Evolutionary conservation across 2,888 invertebrate genomes (phyloP), one percentile per base, ranked within the genome.

Genomic region (Heliconius hortense): DNA sequence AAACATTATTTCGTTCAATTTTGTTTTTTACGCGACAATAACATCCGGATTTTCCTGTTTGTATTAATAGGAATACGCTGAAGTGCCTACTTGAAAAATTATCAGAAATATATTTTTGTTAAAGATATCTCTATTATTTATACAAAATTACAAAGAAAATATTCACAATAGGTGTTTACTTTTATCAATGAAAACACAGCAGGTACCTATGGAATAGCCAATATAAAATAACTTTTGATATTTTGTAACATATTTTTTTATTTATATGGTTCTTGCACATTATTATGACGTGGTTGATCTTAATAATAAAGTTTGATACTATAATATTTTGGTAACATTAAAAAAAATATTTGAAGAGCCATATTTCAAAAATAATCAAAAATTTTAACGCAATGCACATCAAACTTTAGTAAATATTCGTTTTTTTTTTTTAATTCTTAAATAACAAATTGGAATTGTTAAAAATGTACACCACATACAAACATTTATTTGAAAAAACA

Each of bases 381-480:
- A 35, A 10, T 35, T 10, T 35, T 2, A 35, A 10, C 10, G 35
- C 35, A 35, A 67, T 74, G 26, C 62, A 72, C 67, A 70, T 48
- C 64, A 69, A 75, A 72, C 64, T 48, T 66, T 48, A 35, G 48
- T 75, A 75, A 64, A 75, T 73, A 75, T 70, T 39, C 21, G 5
- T 74, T 35, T 48, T 15, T 21, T 21, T 21, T n/a, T 53, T 21
- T 0, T 2, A 24, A 64, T 64, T 81, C 80, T 82, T 64, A 82
- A 75, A 76, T 83, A 85, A 84, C 79, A 81, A 84, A 81, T 84
- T 82, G 82, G 80, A 83, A 81, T 81, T 79, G 79, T 81, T 83
- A 82, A 84, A 86, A 86, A 84, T 83, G 77, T 81, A 84, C 80
- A 79, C 81, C 82, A 85, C 82, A 83, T 79, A 82, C 79, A 75